Evolutionary conservation across 2,113 vertebrate genomes (phyloP).

Genomic region (Rhinopomastus cyanomelas): DNA sequence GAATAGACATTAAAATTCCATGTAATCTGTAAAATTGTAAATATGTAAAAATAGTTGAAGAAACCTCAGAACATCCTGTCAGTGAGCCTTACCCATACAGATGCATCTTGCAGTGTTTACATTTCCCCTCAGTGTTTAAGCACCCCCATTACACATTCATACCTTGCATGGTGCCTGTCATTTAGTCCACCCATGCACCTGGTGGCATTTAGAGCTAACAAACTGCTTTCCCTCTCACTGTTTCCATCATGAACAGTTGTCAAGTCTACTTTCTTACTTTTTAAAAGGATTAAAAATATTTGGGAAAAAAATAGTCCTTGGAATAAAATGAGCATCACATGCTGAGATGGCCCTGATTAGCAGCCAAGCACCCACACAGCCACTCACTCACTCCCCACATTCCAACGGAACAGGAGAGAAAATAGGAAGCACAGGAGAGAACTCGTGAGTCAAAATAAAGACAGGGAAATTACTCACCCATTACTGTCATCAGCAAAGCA

Average conservation of each 20-base stretch:
- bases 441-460: neutral
- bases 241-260: neutral
- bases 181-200: neutral
- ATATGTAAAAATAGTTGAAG: neutral
- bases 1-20: neutral
- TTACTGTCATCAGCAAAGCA: neutral
- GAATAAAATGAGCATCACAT: neutral
- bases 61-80: neutral
- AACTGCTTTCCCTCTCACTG: neutral
- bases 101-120: neutral
- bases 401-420: neutral
- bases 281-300: neutral
- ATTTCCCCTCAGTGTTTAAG: neutral
- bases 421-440: neutral
- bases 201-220: neutral
- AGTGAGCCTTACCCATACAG: neutral
- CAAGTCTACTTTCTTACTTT: neutral
- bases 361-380: neutral
- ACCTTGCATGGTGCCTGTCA: neutral
- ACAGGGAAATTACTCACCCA: neutral
- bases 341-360: neutral
- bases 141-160: neutral
- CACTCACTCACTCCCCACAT: neutral
- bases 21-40: neutral
- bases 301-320: neutral